Evolutionary conservation across 2,888 invertebrate genomes (phyloP), one percentile per base, ranked within the genome.

Genomic region (Timandra comae): DNA sequence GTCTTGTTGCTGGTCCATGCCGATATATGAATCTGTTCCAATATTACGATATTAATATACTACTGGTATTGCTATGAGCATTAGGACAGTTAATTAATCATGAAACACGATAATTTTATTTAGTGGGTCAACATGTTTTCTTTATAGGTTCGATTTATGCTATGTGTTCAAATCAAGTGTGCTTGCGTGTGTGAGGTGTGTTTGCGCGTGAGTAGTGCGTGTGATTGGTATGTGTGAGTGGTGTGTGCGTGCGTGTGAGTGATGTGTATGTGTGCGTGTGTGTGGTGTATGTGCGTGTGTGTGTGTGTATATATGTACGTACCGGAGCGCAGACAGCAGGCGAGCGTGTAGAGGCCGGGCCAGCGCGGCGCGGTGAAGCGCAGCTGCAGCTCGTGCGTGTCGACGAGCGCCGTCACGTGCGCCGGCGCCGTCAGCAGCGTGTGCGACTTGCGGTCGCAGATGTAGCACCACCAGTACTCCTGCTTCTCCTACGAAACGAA

Each of bases 381-480:
- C 49, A 99, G 88, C 79, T 97, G 96, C 50, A 98, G 92, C 86
- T 96, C 96, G 84, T 97, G 97, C 52, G 91, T 86, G 60, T 92
- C 90, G 27, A 96, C 93, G 40, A 99, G 90, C 72, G 95, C 96
- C 33, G 98, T 98, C 42, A 99, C 92, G 66, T 97, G 94, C 67
- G 94, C 93, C 24, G 99, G 98, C 50, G 96, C 93, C 29, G 98
- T 96, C 49, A 98, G 89, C 54, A 99, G 84, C 42, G 94, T 93
- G 67, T 92, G 93, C 49, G 94, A 94, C 81, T 97, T 98, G 57
- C 96, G 91, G 85, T 99, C 99, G 79, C 95, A 95, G 54, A 99
- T 93, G 76, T 99, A 99, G 47, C 98, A 93, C 98, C 99, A 99
- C 99, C 99, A 99, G 82, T 94, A 98, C 79, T 99, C 99, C 72